Evolutionary conservation across 1,140 invertebrate genomes (phyloP), one percentile per base, ranked within the genome.

Genomic region (Atopsyche davidsoni): DNA sequence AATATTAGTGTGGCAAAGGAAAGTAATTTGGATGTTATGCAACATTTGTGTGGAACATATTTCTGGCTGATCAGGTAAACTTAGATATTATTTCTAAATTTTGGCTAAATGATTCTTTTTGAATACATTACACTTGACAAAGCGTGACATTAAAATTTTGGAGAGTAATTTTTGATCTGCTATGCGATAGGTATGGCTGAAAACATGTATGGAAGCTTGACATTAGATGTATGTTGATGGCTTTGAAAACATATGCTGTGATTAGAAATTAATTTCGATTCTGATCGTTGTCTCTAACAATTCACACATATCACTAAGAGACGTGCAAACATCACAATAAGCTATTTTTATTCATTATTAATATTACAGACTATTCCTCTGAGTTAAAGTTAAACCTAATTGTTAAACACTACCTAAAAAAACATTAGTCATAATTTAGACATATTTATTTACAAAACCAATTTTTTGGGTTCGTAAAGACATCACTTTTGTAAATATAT

Each of bases 41-140:
- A 36, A 36, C 13, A 28, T 28, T 28, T 28, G n/a, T 28, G n/a
- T 28, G 14, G 14, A 36, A 36, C 11, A 36, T 36, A 36, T 28
- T 28, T 28, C 6, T 7, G n/a, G 6, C n/a, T 28, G n/a, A 28
- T 28, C n/a, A n/a, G 24, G 24, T 28, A 28, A 28, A 28, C 24
- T n/a, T 28, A 7, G 6, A 7, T 28, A n/a, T 6, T 28, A 7
- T 28, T 28, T 28, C 6, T 7, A 28, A 28, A 28, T 28, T 7
- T 28, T 28, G 6, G n/a, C n/a, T 28, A 28, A 28, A 28, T 28
- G 24, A 28, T 28, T 28, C 6, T 7, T 7, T 28, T n/a, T 28
- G 24, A 7, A n/a, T 7, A 28, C 6, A 28, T 28, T 7, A 28
- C n/a, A 6, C n/a, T 28, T 28, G 6, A 28, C n/a, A 28, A 28